Evolutionary conservation across 64 coral and sea anemone species (phyloP), one percentile per base, ranked within the genome.

Genomic region (Montipora sp.): DNA sequence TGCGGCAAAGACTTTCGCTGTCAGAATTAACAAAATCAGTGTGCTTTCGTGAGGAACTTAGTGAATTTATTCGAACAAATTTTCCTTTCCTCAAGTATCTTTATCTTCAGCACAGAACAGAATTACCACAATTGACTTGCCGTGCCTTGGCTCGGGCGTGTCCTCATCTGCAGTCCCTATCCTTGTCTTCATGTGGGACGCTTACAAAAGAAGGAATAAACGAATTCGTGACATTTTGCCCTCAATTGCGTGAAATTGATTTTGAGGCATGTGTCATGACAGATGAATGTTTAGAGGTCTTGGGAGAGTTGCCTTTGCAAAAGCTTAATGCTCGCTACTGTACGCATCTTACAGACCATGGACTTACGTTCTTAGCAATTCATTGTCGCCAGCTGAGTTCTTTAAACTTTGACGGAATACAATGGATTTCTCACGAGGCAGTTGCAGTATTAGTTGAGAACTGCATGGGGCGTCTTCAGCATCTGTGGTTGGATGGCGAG

Each of bases 401-500:
- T 51, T 67, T 98, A 55, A 98, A 98, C 60, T 89, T 98, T 92
- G 97, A 98, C 84, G 97, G 97, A 59, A 78, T 98, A 43, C 94
- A 98, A 71, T 98, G 97, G 97, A 98, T 98, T 46, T 79, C 88
- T 16, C 88, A 96, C 89, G 92, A 89, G 55, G 97, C 97, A 59
- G 77, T 98, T 19, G 59, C 83, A 19, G 81, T 79, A 21, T 60
- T 98, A 60, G 83, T 98, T 58, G 73, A 93, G 18, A 91, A 91
- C 53, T 94, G 94, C 21, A 68, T 72, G 44, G n/a, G 46, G 9
- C 43, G 75, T 15, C 84, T 98, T 68, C 81, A 93, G 75, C 72
- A 94, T 88, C 18, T 98, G 47, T 98, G 97, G 97, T 24, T 98
- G 22, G 97, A 98, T 96, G 97, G 97, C 8, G 97, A 86, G 45